phyloP scores from a whole-genome alignment of 2,113 vertebrate genomes.

The Rafetus swinhoei region DNA sequence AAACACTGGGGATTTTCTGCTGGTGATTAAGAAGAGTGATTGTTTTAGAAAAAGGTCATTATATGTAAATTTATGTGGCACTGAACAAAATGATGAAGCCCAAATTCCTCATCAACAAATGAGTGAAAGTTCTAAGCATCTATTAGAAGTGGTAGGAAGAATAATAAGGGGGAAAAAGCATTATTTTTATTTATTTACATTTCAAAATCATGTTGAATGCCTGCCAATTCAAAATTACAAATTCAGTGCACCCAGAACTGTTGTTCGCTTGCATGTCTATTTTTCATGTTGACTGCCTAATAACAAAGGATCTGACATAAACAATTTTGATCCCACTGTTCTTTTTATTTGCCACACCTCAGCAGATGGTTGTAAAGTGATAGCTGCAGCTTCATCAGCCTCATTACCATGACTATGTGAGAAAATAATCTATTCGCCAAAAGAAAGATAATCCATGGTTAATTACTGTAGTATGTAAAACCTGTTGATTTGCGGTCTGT shows the following conservation, averaged over 20 bases:
- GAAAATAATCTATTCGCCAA: slow-evolving; percentile 35
- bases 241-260: not conserved
- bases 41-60: not conserved
- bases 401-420: slow-evolving; percentile 51
- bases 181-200: not conserved
- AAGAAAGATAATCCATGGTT: slow-evolving; percentile 42
- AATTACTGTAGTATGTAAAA: slow-evolving; percentile 59
- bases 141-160: not conserved
- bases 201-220: not conserved
- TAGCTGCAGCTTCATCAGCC: slow-evolving; percentile 13
- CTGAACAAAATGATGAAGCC: not conserved
- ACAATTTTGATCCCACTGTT: not conserved
- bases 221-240: not conserved
- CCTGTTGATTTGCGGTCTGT: not conserved
- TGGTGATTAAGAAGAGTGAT: not conserved
- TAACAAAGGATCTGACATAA: not conserved
- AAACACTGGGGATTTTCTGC: not conserved
- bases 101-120: not conserved
- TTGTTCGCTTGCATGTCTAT: slow-evolving; percentile 4
- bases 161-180: not conserved
- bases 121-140: not conserved
- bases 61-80: not conserved
- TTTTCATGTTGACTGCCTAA: not conserved
- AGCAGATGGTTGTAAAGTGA: slow-evolving; percentile 10
- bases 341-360: not conserved